phyloP scores from a whole-genome alignment of 2,888 invertebrate species.

The Chaitophorus viminalis region DNA sequence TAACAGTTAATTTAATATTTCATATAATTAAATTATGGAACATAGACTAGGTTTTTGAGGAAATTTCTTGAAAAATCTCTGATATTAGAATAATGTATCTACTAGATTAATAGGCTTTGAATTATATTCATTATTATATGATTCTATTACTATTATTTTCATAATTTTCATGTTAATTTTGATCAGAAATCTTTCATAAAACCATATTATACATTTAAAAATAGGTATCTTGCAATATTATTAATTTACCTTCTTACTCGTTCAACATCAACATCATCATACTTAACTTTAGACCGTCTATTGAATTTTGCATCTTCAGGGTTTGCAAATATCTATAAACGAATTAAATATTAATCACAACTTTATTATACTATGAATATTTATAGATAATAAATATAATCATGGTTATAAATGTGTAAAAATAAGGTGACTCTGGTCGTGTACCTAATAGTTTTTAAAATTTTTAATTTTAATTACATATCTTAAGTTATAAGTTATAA shows the following conservation, averaged over 20 bases:
- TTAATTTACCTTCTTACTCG: constrained; percentile 47
- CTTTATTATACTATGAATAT: no score
- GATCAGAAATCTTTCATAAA: neutral
- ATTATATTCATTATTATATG: neutral
- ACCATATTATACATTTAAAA: neutral
- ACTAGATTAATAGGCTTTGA: neutral
- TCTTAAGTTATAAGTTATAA: no score
- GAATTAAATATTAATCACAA: neutral
- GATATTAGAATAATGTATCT: neutral
- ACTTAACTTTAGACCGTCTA: constrained; percentile 19
- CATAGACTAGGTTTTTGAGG: neutral
- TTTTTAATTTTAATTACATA: no score
- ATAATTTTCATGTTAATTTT: neutral
- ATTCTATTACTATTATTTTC: no score
- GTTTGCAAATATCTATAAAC: constrained; percentile 27
- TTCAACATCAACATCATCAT: constrained; percentile 47
- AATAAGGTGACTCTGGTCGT: no score
- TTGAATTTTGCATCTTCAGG: constrained; percentile 11
- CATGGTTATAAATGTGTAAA: no score
- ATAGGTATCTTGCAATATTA: neutral
- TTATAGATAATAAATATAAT: no score
- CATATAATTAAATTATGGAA: neutral
- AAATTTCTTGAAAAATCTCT: neutral
- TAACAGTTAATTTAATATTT: no score
- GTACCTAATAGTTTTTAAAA: no score